These are phyloP conservation scores for Choreutis nemorana DNA, from an alignment of 2,888 invertebrate genomes.

Conservation along the genomic window DNA sequence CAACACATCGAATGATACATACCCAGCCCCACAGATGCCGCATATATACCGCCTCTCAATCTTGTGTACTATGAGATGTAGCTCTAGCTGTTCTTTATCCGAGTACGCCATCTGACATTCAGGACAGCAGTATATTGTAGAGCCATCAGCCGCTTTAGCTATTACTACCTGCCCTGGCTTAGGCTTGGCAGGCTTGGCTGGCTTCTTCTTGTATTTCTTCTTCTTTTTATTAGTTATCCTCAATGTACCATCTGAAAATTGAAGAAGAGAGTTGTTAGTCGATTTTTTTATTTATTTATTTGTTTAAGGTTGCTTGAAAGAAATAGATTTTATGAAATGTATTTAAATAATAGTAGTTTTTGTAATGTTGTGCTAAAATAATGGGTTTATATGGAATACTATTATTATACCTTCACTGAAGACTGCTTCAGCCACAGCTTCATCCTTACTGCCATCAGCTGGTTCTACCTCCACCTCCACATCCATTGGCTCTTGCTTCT, in stretches of 20 bases:
- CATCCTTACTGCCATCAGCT: slow-evolving; percentile 20
- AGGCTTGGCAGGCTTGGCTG: slow-evolving; percentile 79
- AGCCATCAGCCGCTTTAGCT: slow-evolving; percentile 77
- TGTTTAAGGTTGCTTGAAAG: too few relatives aligned
- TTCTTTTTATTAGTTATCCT: slow-evolving; percentile 65
- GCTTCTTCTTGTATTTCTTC: slow-evolving; percentile 83
- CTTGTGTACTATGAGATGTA: slow-evolving; percentile 79
- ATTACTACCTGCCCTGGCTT: slow-evolving; percentile 82
- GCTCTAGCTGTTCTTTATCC: slow-evolving; percentile 80
- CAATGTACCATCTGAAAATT: slow-evolving; percentile 9
- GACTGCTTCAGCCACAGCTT: slow-evolving; percentile 30
- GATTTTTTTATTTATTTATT: too few relatives aligned
- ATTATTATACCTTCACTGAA: slow-evolving; percentile 35
- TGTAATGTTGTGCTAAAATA: too few relatives aligned
- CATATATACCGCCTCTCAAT: slow-evolving; percentile 82
- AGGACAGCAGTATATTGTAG: slow-evolving; percentile 79
- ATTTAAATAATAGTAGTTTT: too few relatives aligned
- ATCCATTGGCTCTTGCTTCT: slow-evolving; percentile 20
- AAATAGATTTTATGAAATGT: too few relatives aligned
- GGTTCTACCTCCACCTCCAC: slow-evolving; percentile 20
- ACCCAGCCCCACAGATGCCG: slow-evolving; percentile 79
- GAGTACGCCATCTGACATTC: slow-evolving; percentile 85
- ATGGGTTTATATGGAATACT: too few relatives aligned
- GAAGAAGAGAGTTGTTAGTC: neutral
- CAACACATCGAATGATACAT: slow-evolving; percentile 14